Conservation (phyloP, 2,888 invertebrate genomes). For the Acrocyrtus sp. region DNA sequence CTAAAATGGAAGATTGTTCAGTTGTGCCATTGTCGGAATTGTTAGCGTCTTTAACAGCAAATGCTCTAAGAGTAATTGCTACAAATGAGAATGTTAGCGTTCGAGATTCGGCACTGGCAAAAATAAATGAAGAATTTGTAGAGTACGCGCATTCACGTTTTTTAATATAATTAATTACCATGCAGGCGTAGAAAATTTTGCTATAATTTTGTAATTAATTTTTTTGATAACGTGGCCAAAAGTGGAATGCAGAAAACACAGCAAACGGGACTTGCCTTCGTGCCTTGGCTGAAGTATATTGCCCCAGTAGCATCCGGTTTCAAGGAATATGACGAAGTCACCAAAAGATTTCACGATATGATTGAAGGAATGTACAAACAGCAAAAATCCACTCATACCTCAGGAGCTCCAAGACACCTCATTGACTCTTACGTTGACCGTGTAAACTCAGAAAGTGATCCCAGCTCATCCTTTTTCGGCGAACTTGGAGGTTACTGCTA, state of each 20-base stretch:
- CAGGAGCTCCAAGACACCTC: conserved; percentile 31
- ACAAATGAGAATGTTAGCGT: neutral
- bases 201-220: no score
- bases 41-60: neutral
- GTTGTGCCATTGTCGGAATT: neutral
- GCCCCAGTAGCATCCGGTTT: conserved; percentile 46
- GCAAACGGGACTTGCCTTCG: conserved; percentile 26
- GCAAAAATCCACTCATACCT: conserved; percentile 1
- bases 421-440: conserved; percentile 48
- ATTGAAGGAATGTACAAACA: conserved; percentile 28
- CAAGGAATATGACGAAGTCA: conserved; percentile 4
- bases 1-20: neutral
- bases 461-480: conserved; percentile 50
- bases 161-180: no score
- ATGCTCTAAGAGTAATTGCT: neutral
- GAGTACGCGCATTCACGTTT: no score
- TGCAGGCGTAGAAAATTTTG: no score
- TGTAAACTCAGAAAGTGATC: conserved; percentile 29
- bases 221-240: no score
- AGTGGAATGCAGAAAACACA: no score
- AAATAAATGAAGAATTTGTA: neutral
- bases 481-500: conserved; percentile 38
- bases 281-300: conserved; percentile 48
- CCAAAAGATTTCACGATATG: conserved; percentile 16
- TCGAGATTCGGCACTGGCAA: neutral